phyloP scores from a whole-genome alignment of 2,113 vertebrate genomes.

The Rousettus leschenaultii region DNA sequence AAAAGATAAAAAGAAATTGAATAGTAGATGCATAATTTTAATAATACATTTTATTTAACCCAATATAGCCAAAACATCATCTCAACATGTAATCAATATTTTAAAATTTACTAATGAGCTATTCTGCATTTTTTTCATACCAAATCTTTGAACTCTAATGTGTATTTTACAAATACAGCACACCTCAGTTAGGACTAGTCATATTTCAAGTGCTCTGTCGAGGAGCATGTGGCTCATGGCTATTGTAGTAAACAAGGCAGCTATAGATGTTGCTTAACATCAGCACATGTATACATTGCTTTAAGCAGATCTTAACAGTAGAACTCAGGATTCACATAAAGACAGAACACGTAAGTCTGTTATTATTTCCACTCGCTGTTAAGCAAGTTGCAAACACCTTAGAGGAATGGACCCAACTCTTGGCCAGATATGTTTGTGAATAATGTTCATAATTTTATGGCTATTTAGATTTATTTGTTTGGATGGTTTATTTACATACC shows the following conservation, averaged over 20 bases:
- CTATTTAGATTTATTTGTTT: neutral
- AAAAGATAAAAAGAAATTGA: constrained; percentile 10
- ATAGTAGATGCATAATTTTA: neutral
- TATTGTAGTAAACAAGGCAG: neutral
- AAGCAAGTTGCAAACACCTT: neutral
- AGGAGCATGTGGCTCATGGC: neutral
- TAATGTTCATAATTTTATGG: neutral
- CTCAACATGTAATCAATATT: neutral
- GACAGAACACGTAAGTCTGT: neutral
- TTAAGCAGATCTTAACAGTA: neutral
- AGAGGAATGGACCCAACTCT: neutral
- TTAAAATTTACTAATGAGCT: neutral
- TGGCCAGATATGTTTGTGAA: neutral
- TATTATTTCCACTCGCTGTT: neutral
- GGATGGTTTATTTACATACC: constrained; percentile 1
- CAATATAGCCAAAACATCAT: neutral
- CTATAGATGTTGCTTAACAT: neutral
- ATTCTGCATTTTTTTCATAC: neutral
- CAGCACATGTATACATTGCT: neutral
- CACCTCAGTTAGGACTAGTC: neutral
- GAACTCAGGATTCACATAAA: neutral
- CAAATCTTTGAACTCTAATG: neutral
- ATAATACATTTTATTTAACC: neutral
- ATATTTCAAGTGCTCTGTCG: neutral
- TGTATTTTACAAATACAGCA: neutral